Conservation (phyloP, 2,888 invertebrate species). For the Scaptomyza flava region DNA sequence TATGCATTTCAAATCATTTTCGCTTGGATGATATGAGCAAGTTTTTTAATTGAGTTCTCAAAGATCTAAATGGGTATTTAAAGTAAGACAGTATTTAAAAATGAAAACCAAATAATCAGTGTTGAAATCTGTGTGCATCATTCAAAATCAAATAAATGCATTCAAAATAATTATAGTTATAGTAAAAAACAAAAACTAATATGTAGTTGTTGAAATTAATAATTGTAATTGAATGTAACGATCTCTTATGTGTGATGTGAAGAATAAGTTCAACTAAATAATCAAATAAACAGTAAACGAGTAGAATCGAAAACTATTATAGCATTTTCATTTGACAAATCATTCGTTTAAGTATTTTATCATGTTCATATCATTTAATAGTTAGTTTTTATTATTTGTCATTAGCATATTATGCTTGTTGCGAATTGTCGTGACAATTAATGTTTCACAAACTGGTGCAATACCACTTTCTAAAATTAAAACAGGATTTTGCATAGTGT, state of each 20-base stretch:
- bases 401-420: neutral
- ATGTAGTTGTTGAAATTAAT: conserved; percentile 58
- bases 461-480: conserved; percentile 49
- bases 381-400: neutral
- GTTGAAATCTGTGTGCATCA: conserved; percentile 40
- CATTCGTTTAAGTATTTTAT: neutral
- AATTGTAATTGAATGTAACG: conserved; percentile 35
- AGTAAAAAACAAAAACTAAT: conserved; percentile 28
- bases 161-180: conserved; percentile 48
- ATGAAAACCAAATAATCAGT: conserved; percentile 43
- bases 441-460: conserved; percentile 26
- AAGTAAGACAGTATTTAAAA: neutral
- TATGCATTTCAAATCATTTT: conserved; percentile 51
- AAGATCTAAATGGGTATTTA: conserved; percentile 4
- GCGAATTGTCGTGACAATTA: conserved; percentile 14
- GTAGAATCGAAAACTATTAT: neutral
- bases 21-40: conserved; percentile 5
- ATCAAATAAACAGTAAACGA: conserved; percentile 14
- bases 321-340: neutral
- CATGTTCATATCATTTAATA: neutral
- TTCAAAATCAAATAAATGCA: conserved; percentile 42
- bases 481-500: neutral
- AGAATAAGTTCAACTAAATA: conserved; percentile 24
- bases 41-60: conserved; percentile 9
- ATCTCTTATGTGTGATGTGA: conserved; percentile 51